Conservation (phyloP, 2,888 invertebrate species). For the Xylophagus ater region DNA sequence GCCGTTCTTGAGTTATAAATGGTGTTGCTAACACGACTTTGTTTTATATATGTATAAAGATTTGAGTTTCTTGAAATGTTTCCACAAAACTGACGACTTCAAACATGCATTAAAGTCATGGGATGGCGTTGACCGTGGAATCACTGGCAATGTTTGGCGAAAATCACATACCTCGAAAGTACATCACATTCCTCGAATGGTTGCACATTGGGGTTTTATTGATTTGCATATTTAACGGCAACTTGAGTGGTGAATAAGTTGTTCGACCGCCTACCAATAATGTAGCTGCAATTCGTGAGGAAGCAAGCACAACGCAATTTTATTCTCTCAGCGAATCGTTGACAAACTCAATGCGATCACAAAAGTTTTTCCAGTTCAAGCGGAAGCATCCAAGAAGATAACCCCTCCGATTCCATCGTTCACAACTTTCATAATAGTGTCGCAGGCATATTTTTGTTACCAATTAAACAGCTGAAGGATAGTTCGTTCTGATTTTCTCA, state of each 20-base stretch:
- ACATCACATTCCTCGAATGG: too few relatives aligned
- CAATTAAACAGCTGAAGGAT: too few relatives aligned
- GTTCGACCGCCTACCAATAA: constrained; percentile 25
- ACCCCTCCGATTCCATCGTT: too few relatives aligned
- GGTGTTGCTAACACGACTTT: too few relatives aligned
- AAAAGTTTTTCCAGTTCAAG: too few relatives aligned
- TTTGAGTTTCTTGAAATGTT: constrained; percentile 8
- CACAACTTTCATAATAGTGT: constrained; percentile 4
- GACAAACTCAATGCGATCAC: constrained; percentile 28
- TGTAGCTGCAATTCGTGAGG: constrained; percentile 22
- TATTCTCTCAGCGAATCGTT: constrained; percentile 22
- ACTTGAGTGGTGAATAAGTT: too few relatives aligned
- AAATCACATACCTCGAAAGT: constrained; percentile 25
- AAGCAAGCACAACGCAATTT: constrained; percentile 19
- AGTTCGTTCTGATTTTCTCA: too few relatives aligned
- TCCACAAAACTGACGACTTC: constrained; percentile 11
- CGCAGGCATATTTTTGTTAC: constrained; percentile 8
- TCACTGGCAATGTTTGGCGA: constrained; percentile 22
- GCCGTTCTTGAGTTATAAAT: too few relatives aligned
- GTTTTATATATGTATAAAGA: too few relatives aligned
- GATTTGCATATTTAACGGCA: too few relatives aligned
- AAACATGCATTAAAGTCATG: constrained; percentile 21
- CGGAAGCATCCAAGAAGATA: too few relatives aligned
- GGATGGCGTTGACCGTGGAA: constrained; percentile 19
- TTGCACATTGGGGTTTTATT: too few relatives aligned